Percentiles rank a stretch among this genome's conserved stretches.
Evolutionary conservation across 2,113 vertebrate species (phyloP).

Genomic region (Melierax canorus): DNA sequence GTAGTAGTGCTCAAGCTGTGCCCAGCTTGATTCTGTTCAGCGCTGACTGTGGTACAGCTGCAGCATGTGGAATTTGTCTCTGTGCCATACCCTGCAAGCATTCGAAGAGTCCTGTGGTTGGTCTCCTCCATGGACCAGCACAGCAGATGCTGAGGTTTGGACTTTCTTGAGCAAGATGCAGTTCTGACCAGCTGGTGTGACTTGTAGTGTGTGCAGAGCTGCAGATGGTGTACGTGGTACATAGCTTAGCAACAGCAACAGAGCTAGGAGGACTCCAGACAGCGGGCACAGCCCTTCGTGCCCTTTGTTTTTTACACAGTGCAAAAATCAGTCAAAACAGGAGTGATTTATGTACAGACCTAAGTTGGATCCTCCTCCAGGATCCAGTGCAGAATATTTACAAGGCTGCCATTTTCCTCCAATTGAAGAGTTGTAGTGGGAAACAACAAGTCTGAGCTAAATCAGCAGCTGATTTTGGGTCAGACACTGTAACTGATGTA

Average conservation of each 20-base stretch:
- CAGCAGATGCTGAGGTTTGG: background rate
- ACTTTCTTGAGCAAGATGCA: background rate
- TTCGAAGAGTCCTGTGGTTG: fast-evolving
- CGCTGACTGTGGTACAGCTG: background rate
- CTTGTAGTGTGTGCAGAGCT: background rate
- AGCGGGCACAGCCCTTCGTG: fast-evolving
- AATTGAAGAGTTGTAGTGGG: background rate
- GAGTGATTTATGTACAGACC: background rate
- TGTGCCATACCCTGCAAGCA: background rate
- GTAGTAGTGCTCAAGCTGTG: background rate
- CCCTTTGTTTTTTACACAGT: background rate
- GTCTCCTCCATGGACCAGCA: background rate
- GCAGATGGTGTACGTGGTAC: background rate
- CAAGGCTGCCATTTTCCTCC: background rate
- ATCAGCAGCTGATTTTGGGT: background rate
- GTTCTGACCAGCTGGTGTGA: background rate
- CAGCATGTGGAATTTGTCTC: background rate
- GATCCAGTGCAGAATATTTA: background rate
- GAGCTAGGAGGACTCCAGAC: background rate
- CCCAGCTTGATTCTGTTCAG: background rate
- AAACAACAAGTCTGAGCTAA: background rate
- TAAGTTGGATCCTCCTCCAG: background rate
- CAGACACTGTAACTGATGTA: background rate
- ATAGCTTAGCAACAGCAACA: background rate
- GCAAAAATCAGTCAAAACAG: background rate